Conservation (phyloP, 2,888 invertebrate genomes). For the Idaea dimidiata region DNA sequence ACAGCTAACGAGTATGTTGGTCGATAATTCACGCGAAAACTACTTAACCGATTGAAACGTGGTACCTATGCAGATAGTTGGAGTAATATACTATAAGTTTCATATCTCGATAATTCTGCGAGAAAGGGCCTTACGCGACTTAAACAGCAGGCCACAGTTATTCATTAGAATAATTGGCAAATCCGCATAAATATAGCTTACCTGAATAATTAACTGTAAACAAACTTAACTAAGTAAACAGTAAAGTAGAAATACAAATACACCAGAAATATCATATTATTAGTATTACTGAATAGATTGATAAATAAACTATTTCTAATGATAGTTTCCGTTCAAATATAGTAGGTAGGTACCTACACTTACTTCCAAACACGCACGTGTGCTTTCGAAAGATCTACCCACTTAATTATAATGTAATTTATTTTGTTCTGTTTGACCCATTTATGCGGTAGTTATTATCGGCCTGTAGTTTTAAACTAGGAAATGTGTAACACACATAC, state of each 20-base stretch:
- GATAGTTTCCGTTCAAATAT: not conserved
- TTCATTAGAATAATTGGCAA: too few relatives aligned
- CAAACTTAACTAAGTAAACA: not conserved
- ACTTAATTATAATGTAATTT: not conserved
- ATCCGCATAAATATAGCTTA: too few relatives aligned
- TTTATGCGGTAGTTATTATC: not conserved
- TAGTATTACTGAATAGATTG: not conserved
- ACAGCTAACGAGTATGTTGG: too few relatives aligned
- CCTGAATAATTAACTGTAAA: too few relatives aligned
- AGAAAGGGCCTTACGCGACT: too few relatives aligned
- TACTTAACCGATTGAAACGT: too few relatives aligned
- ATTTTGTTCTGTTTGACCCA: not conserved
- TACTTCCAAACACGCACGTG: not conserved
- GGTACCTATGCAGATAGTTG: too few relatives aligned
- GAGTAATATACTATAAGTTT: too few relatives aligned
- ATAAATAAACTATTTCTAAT: not conserved
- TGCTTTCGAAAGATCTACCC: not conserved
- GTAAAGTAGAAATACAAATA: not conserved
- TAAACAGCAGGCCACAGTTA: too few relatives aligned
- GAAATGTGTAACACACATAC: not conserved
- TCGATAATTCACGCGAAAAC: too few relatives aligned
- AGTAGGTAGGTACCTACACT: not conserved
- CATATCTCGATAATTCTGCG: too few relatives aligned
- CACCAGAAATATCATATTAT: too few relatives aligned
- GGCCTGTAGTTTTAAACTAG: not conserved